These are phyloP conservation scores for Poeciliopsis gracilis DNA, from an alignment of 2,797 vertebrate species.

Conservation along the genomic window DNA sequence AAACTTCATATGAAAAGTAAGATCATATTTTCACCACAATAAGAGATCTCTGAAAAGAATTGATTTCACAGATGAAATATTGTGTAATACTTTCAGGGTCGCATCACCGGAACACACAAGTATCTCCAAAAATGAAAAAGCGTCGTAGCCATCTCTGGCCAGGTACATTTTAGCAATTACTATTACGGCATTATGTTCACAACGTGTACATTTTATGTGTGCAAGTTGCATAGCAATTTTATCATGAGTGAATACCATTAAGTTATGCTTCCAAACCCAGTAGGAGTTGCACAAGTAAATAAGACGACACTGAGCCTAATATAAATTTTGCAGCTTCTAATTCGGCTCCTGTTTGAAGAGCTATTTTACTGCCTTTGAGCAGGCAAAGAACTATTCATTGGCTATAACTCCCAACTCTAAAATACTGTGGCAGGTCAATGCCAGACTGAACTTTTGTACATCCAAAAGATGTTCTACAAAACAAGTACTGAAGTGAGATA, in stretches of 20 bases:
- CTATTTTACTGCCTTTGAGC: neutral
- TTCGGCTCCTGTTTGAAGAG: neutral
- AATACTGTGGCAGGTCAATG: neutral
- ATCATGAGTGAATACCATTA: neutral
- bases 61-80: neutral
- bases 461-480: neutral
- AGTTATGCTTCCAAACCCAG: neutral
- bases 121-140: neutral
- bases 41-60: neutral
- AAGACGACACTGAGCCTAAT: neutral
- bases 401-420: neutral
- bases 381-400: neutral
- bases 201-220: neutral
- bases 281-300: neutral
- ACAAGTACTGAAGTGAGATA: neutral
- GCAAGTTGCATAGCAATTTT: neutral
- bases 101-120: neutral
- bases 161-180: neutral
- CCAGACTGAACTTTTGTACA: neutral
- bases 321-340: neutral
- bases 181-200: neutral
- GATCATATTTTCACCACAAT: neutral
- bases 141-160: neutral
- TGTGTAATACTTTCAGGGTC: neutral
- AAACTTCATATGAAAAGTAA: neutral